Evolutionary conservation across 2,797 vertebrate species (phyloP).

Genomic region (Hephaestus fuliginosus): DNA sequence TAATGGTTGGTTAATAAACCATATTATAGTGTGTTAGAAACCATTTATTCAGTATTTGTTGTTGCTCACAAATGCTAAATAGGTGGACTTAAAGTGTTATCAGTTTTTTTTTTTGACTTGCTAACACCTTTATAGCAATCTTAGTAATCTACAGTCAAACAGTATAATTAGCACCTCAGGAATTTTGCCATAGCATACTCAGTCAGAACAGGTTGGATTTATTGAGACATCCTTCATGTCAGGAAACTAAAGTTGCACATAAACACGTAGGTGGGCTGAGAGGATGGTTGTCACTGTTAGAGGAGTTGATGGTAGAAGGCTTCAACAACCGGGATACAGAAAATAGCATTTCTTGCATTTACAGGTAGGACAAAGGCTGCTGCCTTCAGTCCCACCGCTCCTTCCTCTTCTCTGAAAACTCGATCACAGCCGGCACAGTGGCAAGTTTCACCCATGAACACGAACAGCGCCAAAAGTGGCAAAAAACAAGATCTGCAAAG

Average conservation of each 20-base stretch:
- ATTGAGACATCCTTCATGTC: background rate
- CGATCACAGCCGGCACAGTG: conserved; percentile 1
- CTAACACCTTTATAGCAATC: conserved; percentile 1
- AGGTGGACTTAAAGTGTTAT: background rate
- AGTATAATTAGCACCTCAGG: conserved; percentile 9
- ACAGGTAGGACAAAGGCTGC: conserved; percentile 12
- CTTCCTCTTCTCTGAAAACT: conserved; percentile 27
- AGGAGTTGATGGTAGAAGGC: background rate
- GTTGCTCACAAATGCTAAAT: background rate
- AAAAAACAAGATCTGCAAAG: background rate
- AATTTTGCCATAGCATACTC: background rate
- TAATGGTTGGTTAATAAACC: too few species aligned
- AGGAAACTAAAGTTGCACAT: background rate
- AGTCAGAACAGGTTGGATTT: background rate
- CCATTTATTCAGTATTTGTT: background rate
- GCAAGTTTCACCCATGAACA: background rate
- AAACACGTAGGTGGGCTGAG: background rate
- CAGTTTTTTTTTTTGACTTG: background rate
- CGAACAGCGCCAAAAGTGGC: background rate
- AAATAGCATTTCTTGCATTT: conserved; percentile 11
- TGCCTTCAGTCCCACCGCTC: conserved; percentile 30
- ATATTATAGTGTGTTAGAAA: background rate
- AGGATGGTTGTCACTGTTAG: background rate
- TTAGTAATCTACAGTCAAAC: conserved; percentile 18
- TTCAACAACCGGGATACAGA: background rate